Percentiles rank a stretch among this genome's conserved stretches.
These are phyloP conservation scores for Formica aserva DNA, from an alignment of 2,888 invertebrate genomes.

Conservation along the genomic window DNA sequence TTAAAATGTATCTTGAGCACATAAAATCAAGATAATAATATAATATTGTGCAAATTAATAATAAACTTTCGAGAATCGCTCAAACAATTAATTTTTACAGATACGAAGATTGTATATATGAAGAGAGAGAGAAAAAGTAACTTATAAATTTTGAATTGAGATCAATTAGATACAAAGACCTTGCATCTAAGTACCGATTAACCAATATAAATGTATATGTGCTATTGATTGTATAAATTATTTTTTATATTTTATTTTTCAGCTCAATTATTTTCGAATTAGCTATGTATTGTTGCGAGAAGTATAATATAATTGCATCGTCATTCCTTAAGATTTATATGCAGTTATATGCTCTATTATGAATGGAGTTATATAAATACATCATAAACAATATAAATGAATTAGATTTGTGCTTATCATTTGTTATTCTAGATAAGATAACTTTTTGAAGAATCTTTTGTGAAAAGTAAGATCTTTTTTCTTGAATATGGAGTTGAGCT, in stretches of 20 bases:
- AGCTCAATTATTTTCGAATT: neutral
- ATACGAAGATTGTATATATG: neutral
- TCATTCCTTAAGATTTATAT: neutral
- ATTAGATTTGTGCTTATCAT: conserved; percentile 2
- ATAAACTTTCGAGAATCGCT: neutral
- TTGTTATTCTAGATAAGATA: neutral
- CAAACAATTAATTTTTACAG: neutral
- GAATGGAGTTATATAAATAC: conserved; percentile 7
- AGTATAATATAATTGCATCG: conserved; percentile 24
- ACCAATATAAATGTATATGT: neutral
- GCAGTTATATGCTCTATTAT: neutral
- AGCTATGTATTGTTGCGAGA: neutral
- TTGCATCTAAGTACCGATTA: neutral
- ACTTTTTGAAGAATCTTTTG: neutral
- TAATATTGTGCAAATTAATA: neutral
- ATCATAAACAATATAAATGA: conserved; percentile 1
- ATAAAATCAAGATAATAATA: neutral
- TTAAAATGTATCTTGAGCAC: neutral
- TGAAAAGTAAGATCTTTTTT: conserved; percentile 18
- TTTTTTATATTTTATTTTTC: neutral
- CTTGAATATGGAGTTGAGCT: neutral
- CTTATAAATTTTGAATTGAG: conserved; percentile 1
- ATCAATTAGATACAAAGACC: neutral
- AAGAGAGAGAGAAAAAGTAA: neutral
- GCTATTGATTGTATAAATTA: neutral